Base-by-base conservation (phyloP, 2,113 vertebrate genomes). In the Manacus vitellinus region DNA sequence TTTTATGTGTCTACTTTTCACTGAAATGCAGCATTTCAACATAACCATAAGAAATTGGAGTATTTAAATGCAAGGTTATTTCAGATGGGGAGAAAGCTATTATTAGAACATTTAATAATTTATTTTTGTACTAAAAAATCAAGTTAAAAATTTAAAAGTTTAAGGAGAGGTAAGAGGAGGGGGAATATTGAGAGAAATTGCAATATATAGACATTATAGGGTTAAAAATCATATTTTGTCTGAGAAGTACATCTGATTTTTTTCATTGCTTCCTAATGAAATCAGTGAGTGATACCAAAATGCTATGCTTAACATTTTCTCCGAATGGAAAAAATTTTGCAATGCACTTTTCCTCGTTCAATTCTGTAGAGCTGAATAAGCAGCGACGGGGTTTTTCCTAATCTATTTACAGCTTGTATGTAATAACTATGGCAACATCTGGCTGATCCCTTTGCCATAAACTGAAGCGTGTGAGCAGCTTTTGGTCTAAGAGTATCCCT, bases 371-470 rank as follows among this genome's bases (percentile, higher is more conserved):
- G 83, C 77, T 92, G 89, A 95, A 47, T 83, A 92, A 85, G 73
- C 85, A 77, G 84, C 9, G 0, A 39, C 0, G 0, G 25, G 44
- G 20, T 63, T 94, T 92, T 79, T 61, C 59, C 78, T 73, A 35
- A 22, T 63, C 63, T 91, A 6, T 92, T 94, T 95, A 58, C 92
- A 94, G 52, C 35, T 72, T 59, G 22, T 70, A 8, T 94, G 65
- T 75, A 78, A 94, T 74, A 92, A 67, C 75, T 96, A 0, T 77
- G 86, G 81, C 61, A 95, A 95, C 78, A 65, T 95, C 81, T 75
- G 88, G 65, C 63, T 80, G 49, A 92, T 89, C n/a, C 21, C 37
- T 88, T 90, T 39, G 33, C 54, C 22, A 15, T 24, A 25, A 15
- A 51, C 25, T 79, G 4, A 59, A 85, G 24, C 16, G 12, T 31